Base-by-base conservation (phyloP, 2,888 invertebrate genomes). In the Apodemia duryi region DNA sequence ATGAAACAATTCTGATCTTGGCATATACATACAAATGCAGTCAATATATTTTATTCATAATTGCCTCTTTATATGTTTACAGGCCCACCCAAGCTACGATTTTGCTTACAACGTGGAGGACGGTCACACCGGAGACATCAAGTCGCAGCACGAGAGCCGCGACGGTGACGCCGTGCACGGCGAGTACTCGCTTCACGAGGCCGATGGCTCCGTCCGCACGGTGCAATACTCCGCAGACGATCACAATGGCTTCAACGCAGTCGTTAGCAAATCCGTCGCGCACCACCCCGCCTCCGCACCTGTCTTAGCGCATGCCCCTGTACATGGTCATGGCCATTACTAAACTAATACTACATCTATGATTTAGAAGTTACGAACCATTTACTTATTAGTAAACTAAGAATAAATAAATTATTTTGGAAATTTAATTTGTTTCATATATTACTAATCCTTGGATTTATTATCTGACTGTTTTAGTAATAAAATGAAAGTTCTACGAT, bases 111-210 rank as follows among this genome's bases (percentile, higher is more conserved):
- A 92, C n/a, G 93, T 92, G 3, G 84, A 91, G 67, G 93, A 93
- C 72, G 83, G 84, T 7, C 92, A 93, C 73, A 92, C 93, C 64
- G 93, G 93, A 13, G 93, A 93, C 82, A 86, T 88, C 76, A 93
- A 93, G 80, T 89, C 87, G 72, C 93, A 93, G 76, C 84, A 88
- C 66, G 93, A 93, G 80, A 77, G 84, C 71, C 86, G 91, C 67
- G 91, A 93, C 78, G 94, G 94, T 1, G 90, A 94, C 75, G 86
- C 84, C 46, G 94, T 94, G 67, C 90, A 93, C 75, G 94, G 94
- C 66, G 78, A 80, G 62, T 86, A 86, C 79, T 81, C 82, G 41
- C 77, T 86, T 65, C 77, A 81, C 38, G 84, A 86, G 74, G 84
- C 92, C 67, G 93, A 93, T 72, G 92, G 92, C 65, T 87, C 91